Conservation (phyloP, 1,140 invertebrate species). For the Pseudobourletiella spinata region DNA sequence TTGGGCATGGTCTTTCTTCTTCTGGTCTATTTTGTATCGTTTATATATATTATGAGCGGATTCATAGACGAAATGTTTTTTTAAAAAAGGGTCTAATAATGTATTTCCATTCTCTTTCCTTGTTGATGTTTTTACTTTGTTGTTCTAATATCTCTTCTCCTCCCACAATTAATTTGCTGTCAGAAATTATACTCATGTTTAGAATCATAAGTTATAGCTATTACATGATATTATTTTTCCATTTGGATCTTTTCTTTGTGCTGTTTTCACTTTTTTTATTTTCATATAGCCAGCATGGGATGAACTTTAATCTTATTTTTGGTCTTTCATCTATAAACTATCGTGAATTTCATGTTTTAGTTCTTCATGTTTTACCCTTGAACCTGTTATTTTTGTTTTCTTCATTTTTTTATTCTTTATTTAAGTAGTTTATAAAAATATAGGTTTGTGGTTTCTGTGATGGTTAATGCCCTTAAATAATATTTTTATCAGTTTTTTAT, state of each 20-base stretch:
- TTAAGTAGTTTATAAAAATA: constrained; percentile 40
- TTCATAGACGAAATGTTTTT: constrained; percentile 41
- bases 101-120: constrained; percentile 21
- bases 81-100: constrained; percentile 40
- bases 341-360: constrained; percentile 50
- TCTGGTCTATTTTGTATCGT: constrained; percentile 58
- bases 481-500: constrained; percentile 42
- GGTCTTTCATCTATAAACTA: constrained; percentile 41
- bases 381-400: constrained; percentile 45
- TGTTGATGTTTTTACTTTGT: too few species aligned
- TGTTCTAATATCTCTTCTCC: constrained; percentile 33
- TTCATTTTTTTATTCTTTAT: constrained; percentile 36
- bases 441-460: constrained; percentile 29
- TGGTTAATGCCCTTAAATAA: constrained; percentile 39
- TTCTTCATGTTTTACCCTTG: constrained; percentile 52
- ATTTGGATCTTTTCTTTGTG: constrained; percentile 24
- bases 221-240: constrained; percentile 20
- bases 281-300: constrained; percentile 49
- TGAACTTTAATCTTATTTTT: constrained; percentile 42
- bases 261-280: constrained; percentile 28
- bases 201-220: constrained; percentile 7
- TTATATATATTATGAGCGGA: constrained; percentile 53
- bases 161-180: constrained; percentile 26
- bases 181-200: constrained; percentile 26
- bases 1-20: constrained; percentile 53